A percentile compares a stretch with the other conserved stretches of the same genome.
Evolutionary conservation across 2,113 vertebrate species (phyloP).

Genomic region (Gasterosteus aculeatus): DNA sequence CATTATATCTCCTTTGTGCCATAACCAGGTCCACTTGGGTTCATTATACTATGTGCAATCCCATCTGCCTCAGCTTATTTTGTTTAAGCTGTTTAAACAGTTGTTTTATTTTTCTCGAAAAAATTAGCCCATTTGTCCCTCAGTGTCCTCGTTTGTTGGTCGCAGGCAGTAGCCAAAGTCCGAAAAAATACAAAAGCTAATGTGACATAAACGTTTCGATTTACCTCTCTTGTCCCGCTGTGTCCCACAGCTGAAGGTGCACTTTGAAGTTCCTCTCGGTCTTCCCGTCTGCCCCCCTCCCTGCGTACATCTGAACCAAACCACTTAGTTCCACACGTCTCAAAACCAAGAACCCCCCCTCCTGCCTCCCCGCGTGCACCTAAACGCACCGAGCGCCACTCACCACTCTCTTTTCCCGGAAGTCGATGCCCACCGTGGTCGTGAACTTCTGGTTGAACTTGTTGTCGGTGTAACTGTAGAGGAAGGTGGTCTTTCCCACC

Average conservation of each 20-base stretch:
- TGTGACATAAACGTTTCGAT: background rate
- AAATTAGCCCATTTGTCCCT: background rate
- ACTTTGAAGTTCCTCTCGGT: conserved; percentile 88
- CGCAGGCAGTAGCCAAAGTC: too few species aligned
- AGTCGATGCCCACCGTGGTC: conserved; percentile 96
- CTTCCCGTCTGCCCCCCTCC: conserved; percentile 84
- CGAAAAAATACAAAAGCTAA: too few species aligned
- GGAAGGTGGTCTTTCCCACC: conserved; percentile 95
- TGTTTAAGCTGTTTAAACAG: too few species aligned
- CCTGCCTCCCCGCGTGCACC: too few species aligned
- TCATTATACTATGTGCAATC: background rate
- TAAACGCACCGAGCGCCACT: conserved; percentile 62
- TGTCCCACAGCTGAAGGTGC: conserved; percentile 97
- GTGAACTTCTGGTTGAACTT: conserved; percentile 96
- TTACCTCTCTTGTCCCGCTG: conserved; percentile 94
- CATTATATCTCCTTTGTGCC: background rate
- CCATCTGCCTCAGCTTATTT: background rate
- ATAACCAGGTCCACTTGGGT: background rate
- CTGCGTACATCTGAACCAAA: conserved; percentile 83
- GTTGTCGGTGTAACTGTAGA: conserved; percentile 93
- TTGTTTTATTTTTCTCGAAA: background rate
- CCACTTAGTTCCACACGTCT: background rate
- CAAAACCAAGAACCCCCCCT: background rate
- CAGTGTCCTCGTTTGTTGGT: background rate
- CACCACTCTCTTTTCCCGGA: conserved; percentile 97